These are phyloP conservation scores for Pteromalus puparum DNA, from an alignment of 1,140 invertebrate species.

Conservation along the genomic window DNA sequence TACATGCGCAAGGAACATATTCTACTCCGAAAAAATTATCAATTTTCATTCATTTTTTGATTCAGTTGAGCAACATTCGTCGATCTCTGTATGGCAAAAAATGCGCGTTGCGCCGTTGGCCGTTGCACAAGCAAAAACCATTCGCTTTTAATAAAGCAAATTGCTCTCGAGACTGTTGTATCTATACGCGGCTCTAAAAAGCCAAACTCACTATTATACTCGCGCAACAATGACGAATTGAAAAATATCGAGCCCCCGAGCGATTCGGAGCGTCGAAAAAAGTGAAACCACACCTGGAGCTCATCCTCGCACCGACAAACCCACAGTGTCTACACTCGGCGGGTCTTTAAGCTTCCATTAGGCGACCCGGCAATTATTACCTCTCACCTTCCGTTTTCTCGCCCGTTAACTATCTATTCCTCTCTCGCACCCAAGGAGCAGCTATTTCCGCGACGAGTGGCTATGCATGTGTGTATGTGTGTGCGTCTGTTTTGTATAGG, in stretches of 20 bases:
- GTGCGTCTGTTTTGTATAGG: not conserved
- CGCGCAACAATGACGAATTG: slow-evolving; percentile 38
- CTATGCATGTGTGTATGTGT: not conserved
- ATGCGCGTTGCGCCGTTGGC: no score
- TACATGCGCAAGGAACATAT: no score
- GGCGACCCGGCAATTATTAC: slow-evolving; percentile 60
- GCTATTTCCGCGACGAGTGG: slow-evolving; percentile 14
- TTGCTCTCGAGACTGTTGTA: not conserved
- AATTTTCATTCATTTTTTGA: no score
- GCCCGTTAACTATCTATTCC: slow-evolving; percentile 28
- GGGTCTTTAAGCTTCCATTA: slow-evolving; percentile 60
- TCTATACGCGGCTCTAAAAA: not conserved
- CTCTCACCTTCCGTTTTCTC: slow-evolving; percentile 17
- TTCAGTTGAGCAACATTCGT: no score
- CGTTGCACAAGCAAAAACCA: no score
- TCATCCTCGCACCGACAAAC: slow-evolving; percentile 55
- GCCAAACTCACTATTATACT: not conserved
- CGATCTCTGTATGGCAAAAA: no score
- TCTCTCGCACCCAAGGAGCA: not conserved
- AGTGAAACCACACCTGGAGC: slow-evolving; percentile 63
- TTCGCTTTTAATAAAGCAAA: no score
- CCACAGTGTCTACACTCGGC: not conserved
- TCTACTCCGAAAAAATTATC: no score
- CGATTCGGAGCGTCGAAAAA: slow-evolving; percentile 63
- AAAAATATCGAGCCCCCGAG: slow-evolving; percentile 26